Conservation (phyloP, 2,797 vertebrate species). For the Mionectes olivaceus region DNA sequence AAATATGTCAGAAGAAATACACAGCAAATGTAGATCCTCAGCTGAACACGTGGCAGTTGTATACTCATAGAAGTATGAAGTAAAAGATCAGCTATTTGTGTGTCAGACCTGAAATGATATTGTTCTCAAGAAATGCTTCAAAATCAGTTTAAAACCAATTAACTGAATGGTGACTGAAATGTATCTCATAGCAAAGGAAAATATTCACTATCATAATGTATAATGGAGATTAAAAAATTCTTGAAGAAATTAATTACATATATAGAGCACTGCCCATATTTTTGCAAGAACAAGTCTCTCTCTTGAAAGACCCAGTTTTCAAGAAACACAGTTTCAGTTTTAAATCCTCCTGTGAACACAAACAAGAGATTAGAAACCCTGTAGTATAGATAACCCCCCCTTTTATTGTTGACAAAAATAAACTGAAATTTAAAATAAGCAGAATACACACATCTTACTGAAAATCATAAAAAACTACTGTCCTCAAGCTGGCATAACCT, state of each 20-base stretch:
- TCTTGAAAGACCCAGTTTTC: background rate
- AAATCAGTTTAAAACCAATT: background rate
- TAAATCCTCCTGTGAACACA: background rate
- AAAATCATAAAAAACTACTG: background rate
- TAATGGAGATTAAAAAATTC: background rate
- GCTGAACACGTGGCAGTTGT: background rate
- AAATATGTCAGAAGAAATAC: background rate
- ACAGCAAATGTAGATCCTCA: background rate
- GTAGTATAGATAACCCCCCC: accelerated
- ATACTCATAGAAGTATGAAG: background rate
- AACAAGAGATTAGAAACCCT: background rate
- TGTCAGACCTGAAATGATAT: background rate
- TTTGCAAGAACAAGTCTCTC: background rate
- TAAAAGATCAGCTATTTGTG: background rate
- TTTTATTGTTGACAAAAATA: background rate
- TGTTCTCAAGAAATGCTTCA: background rate
- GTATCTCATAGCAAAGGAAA: background rate
- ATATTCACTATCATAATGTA: background rate
- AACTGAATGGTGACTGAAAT: background rate
- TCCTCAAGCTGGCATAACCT: background rate
- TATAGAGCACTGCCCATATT: background rate
- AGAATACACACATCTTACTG: background rate
- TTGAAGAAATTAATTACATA: background rate
- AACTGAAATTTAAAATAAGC: background rate
- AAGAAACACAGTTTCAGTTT: background rate